A percentile compares a stretch with the other conserved stretches of the same genome.
Evolutionary conservation across 2,888 invertebrate genomes (phyloP).

Genomic region (Spisula subtruncata): DNA sequence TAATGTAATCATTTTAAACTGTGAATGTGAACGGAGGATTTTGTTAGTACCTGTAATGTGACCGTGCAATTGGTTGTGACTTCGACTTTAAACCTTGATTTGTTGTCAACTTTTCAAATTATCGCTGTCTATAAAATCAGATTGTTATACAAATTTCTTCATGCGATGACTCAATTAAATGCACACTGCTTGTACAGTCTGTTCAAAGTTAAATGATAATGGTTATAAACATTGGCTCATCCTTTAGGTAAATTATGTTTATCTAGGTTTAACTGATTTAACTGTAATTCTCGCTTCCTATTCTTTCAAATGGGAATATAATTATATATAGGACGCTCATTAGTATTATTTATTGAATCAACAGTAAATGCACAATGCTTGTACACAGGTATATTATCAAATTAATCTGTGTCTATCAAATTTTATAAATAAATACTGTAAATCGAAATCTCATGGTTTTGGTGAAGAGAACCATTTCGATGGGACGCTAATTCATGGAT

Average conservation of each 20-base stretch:
- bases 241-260: no score
- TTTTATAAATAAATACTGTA: constrained; percentile 3
- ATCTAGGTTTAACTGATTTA: no score
- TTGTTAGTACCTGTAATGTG: constrained; percentile 27
- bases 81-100: constrained; percentile 26
- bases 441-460: no score
- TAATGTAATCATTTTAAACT: constrained; percentile 49
- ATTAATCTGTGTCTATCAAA: background rate
- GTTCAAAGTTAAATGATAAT: no score
- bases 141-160: background rate
- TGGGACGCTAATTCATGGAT: no score
- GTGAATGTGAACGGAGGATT: constrained; percentile 33
- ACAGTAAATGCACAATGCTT: constrained; percentile 9
- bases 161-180: background rate
- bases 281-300: no score
- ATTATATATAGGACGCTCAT: no score
- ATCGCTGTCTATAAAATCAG: background rate
- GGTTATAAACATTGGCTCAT: no score
- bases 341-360: no score
- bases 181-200: constrained; percentile 2
- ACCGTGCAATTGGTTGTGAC: constrained; percentile 33
- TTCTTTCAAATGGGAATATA: no score
- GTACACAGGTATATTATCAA: background rate
- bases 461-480: no score
- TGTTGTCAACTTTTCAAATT: constrained; percentile 4